Evolutionary conservation across 2,113 vertebrate species (phyloP).

Genomic region (Cygnus buccinator): DNA sequence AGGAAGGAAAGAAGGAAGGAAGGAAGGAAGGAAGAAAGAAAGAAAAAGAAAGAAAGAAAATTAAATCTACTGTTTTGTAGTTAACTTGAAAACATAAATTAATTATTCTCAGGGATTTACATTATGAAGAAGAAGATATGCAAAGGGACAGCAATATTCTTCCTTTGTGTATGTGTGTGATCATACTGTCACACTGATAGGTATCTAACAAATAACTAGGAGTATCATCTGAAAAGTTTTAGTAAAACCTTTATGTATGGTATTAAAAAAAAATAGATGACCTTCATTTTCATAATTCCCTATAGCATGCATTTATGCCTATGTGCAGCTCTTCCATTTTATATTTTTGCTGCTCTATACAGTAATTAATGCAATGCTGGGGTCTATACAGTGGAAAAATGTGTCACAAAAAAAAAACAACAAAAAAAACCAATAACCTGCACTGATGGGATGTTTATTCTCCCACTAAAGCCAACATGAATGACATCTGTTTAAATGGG

Average conservation of each 20-base stretch:
- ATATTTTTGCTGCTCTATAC: not conserved
- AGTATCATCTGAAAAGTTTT: not conserved
- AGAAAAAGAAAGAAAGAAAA: not conserved
- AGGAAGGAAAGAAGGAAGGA: too few species aligned
- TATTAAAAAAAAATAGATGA: not conserved
- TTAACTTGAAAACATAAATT: constrained; percentile 20
- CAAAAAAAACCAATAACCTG: not conserved
- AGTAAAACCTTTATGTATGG: not conserved
- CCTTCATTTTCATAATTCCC: not conserved
- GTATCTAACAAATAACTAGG: not conserved
- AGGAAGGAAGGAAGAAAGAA: not conserved
- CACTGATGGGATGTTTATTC: not conserved
- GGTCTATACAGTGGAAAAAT: not conserved
- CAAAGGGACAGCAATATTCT: not conserved
- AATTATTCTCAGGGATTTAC: constrained; percentile 11
- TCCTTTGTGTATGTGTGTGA: not conserved
- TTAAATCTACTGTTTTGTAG: constrained; percentile 18
- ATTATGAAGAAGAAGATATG: not conserved
- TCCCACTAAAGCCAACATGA: not conserved
- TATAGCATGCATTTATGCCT: not conserved
- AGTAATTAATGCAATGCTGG: not conserved
- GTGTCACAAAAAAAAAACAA: not conserved
- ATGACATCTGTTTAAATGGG: not conserved
- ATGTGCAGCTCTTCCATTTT: not conserved
- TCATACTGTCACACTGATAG: not conserved